Evolutionary conservation across 2,113 vertebrate species (phyloP), one percentile per base, ranked within the genome.

Genomic region (Anhinga anhinga): DNA sequence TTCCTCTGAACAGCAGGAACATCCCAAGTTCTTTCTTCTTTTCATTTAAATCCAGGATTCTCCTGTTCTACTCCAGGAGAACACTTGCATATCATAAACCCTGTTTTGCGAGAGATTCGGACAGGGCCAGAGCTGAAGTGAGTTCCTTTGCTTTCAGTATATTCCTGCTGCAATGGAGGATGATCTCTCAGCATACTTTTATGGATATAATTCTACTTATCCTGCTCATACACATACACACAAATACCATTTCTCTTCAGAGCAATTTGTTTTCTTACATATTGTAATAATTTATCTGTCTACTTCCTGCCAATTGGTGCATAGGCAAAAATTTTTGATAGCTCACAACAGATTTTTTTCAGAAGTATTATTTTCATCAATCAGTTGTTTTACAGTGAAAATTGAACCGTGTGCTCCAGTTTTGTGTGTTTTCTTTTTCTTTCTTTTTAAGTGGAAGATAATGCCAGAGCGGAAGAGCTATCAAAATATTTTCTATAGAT

Each of bases 281-380:
- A 97, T 98, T 98, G 98, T 95, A 98, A 96, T 97, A 97, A 98
- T 98, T 98, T 98, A 96, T 98, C 96, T 97, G 88, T 44, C 58
- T 94, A 45, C 40, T 97, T 95, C 91, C 82, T 98, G 98, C 98
- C 98, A 98, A 97, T 95, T 98, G 95, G 95, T 98, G 94, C 55
- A 91, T 84, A 97, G 97, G 97, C 97, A 98, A 98, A 98, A 98
- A 97, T 89, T 93, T 93, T 95, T 96, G 94, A 98, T 97, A 97
- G 97, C 78, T 98, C 96, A 97, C 97, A 98, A 98, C 97, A 97
- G 97, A 97, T 97, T 96, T 95, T 97, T 98, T 98, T 97, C 94
- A 97, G 95, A 93, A 87, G 71, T 91, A 91, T 94, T 86, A 91
- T 92, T 96, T 96, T 96, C 93, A 91, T 93, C 88, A 69, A 92